Evolutionary conservation across 2,113 vertebrate genomes (phyloP).

Genomic region (Xiphophorus couchianus): DNA sequence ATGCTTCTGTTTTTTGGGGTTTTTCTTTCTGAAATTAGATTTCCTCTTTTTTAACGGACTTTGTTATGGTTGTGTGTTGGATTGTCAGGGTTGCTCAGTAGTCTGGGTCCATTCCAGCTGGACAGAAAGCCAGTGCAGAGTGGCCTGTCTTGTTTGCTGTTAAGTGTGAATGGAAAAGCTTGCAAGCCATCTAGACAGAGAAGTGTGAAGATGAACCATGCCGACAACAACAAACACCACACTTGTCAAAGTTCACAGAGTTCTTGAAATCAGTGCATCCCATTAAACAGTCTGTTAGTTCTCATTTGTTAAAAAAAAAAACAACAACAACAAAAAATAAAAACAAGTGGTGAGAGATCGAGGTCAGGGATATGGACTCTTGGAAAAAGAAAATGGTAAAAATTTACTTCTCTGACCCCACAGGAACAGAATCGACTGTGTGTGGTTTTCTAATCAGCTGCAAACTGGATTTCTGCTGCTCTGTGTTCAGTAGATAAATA

Average conservation of each 20-base stretch:
- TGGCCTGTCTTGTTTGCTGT: constrained; percentile 66
- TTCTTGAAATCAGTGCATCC: constrained; percentile 15
- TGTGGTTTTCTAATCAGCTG: constrained; percentile 36
- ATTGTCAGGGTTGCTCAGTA: constrained; percentile 46
- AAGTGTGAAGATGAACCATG: constrained; percentile 68
- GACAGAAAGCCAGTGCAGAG: constrained; percentile 49
- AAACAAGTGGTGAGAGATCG: constrained; percentile 17
- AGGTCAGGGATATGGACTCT: constrained; percentile 35
- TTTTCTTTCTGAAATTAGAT: background rate
- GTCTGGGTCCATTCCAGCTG: constrained; percentile 57
- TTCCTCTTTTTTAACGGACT: constrained; percentile 17
- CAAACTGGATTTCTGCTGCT: constrained; percentile 13
- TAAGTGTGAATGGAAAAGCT: constrained; percentile 70
- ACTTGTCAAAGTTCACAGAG: constrained; percentile 49
- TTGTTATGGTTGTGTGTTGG: constrained; percentile 49
- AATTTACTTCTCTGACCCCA: constrained; percentile 17
- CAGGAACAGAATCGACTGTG: constrained; percentile 7
- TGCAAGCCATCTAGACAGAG: constrained; percentile 63
- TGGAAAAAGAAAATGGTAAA: constrained; percentile 16
- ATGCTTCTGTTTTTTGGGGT: background rate
- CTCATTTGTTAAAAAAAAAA: background rate
- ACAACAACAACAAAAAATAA: background rate
- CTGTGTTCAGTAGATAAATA: constrained; percentile 17
- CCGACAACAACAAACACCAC: constrained; percentile 45
- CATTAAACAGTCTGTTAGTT: constrained; percentile 19